Conservation (phyloP, 2,113 vertebrate species). For the Typhlomys cinereus region DNA sequence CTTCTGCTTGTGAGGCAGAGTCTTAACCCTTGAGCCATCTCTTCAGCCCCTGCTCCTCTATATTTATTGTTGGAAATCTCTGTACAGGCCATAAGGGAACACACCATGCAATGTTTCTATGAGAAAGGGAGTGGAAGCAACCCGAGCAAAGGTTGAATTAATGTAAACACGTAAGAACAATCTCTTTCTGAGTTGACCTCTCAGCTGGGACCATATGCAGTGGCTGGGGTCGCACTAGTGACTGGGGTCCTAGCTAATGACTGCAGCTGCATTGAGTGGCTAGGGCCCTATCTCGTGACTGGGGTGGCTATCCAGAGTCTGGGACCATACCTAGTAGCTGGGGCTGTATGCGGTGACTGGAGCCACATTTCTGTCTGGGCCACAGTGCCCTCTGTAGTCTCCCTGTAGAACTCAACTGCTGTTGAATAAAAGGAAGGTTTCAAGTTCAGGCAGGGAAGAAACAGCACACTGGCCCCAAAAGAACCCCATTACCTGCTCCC, state of each 20-base stretch:
- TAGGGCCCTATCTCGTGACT: not conserved
- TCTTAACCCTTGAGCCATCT: too few species aligned
- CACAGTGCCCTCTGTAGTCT: not conserved
- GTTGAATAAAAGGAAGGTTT: not conserved
- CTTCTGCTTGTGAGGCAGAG: too few species aligned
- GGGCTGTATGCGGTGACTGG: not conserved
- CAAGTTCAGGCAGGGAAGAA: not conserved
- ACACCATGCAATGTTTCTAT: not conserved
- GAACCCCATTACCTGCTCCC: not conserved
- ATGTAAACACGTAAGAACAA: not conserved
- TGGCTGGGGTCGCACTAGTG: not conserved
- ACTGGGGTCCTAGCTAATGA: not conserved
- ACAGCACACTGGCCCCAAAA: not conserved
- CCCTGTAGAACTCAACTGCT: not conserved
- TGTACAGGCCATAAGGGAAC: not conserved
- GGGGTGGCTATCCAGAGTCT: not conserved
- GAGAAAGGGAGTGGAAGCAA: too few species aligned
- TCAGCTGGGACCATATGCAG: not conserved
- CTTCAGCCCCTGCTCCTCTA: not conserved
- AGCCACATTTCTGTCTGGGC: not conserved
- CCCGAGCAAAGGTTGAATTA: not conserved
- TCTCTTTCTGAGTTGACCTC: not conserved
- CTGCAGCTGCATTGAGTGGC: too few species aligned
- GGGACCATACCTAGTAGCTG: not conserved
- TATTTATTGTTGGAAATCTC: not conserved